phyloP scores from a whole-genome alignment of 1,140 invertebrate species.

The Mylabris phalerata region DNA sequence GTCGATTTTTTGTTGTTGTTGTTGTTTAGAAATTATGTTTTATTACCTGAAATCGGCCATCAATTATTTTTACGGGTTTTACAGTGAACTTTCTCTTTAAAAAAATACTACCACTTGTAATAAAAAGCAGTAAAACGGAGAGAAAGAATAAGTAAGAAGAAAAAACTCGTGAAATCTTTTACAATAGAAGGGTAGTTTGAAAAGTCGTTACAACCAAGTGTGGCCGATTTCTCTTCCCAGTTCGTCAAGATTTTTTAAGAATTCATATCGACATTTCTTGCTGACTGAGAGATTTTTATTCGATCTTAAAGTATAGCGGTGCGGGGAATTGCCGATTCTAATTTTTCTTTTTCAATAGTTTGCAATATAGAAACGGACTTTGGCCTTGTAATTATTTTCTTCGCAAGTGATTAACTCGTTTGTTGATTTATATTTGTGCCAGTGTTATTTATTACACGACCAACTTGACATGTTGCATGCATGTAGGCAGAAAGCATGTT shows the following conservation, averaged over 20 bases:
- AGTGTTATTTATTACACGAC: slow-evolving; percentile 34
- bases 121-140: too few species aligned
- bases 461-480: slow-evolving; percentile 41
- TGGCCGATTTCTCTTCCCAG: slow-evolving; percentile 6
- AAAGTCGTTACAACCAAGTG: slow-evolving; percentile 16
- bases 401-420: slow-evolving; percentile 42
- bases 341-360: too few species aligned
- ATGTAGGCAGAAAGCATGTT: slow-evolving; percentile 40
- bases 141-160: too few species aligned
- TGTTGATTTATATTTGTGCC: slow-evolving; percentile 40
- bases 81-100: too few species aligned
- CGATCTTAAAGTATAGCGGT: too few species aligned
- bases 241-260: background rate
- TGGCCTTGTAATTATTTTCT: slow-evolving; percentile 42
- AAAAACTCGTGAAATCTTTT: too few species aligned
- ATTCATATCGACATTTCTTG: slow-evolving; percentile 2
- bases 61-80: too few species aligned
- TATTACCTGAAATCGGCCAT: too few species aligned
- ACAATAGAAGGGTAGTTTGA: slow-evolving; percentile 8
- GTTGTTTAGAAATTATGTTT: too few species aligned
- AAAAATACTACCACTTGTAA: too few species aligned
- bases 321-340: too few species aligned
- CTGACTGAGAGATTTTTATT: background rate
- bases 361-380: slow-evolving; percentile 22
- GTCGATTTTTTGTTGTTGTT: too few species aligned